Conservation (phyloP, 2,113 vertebrate species). For the Vidua macroura region DNA sequence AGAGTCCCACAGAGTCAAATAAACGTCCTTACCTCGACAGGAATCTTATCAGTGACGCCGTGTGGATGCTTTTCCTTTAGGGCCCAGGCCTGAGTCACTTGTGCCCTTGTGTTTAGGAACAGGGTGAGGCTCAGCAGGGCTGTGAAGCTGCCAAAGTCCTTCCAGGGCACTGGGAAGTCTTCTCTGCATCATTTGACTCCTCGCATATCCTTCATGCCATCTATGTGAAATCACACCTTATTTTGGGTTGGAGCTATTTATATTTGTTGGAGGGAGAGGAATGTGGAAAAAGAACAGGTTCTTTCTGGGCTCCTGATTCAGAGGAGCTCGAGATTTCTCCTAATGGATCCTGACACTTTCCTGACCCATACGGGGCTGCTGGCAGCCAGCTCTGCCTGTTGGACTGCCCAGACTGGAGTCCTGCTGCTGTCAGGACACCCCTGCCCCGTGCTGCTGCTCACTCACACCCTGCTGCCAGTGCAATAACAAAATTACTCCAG, state of each 20-base stretch:
- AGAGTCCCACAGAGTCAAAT: neutral
- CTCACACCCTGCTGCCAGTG: neutral
- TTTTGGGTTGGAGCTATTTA: neutral
- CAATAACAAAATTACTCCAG: fast-evolving
- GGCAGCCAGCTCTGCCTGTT: neutral
- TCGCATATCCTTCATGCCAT: neutral
- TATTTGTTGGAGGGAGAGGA: neutral
- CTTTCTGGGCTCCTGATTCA: neutral
- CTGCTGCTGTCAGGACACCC: neutral
- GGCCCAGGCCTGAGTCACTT: neutral
- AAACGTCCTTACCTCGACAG: neutral
- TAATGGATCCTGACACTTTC: neutral
- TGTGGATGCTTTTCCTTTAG: neutral
- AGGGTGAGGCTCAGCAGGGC: slow-evolving; percentile 31
- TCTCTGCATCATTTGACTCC: neutral
- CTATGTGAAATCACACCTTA: neutral
- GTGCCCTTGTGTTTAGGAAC: neutral
- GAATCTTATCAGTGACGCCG: neutral
- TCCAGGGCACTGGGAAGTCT: neutral
- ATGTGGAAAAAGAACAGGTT: neutral
- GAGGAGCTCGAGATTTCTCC: neutral
- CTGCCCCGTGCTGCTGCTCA: neutral
- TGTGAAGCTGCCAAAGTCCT: slow-evolving; percentile 8
- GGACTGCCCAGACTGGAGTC: fast-evolving
- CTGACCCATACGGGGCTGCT: neutral